Percentiles rank a stretch among this genome's conserved stretches.
Evolutionary conservation across 2,797 vertebrate species (phyloP).

Genomic region (Cheirogaleus major): DNA sequence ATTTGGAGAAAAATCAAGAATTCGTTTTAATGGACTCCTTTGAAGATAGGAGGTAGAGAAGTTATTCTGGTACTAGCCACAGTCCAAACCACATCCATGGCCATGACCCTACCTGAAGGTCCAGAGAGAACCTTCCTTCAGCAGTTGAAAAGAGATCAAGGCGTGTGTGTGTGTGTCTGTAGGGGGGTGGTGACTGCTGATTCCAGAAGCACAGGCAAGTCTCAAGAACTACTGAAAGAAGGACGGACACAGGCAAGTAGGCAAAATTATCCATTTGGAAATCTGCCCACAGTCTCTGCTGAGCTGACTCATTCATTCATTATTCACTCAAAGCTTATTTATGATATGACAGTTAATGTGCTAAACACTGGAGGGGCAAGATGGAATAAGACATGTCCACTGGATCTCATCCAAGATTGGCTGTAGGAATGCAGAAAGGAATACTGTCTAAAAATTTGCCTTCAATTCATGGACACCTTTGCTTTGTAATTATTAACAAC

Average conservation of each 20-base stretch:
- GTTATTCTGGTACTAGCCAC: neutral
- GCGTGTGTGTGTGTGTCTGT: neutral
- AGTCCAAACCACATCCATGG: neutral
- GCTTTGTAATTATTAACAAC: neutral
- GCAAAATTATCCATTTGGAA: constrained; percentile 56
- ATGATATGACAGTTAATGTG: constrained; percentile 18
- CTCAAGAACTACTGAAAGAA: neutral
- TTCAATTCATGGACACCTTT: neutral
- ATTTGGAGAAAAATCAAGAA: neutral
- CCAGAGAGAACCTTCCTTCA: neutral
- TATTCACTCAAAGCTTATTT: constrained; percentile 53
- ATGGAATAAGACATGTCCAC: neutral
- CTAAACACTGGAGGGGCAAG: neutral
- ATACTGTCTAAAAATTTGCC: constrained; percentile 6
- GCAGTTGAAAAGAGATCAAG: neutral
- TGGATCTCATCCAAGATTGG: constrained; percentile 10
- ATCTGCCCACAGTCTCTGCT: constrained; percentile 42
- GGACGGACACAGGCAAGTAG: constrained; percentile 16
- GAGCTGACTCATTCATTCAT: constrained; percentile 61
- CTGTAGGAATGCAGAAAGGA: neutral
- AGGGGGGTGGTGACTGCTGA: neutral
- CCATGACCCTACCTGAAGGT: neutral
- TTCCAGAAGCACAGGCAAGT: neutral
- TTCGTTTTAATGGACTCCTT: neutral
- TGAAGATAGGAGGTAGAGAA: neutral